Evolutionary conservation across 2,797 vertebrate species (phyloP).

Genomic region (Craterocephalus amniculus): DNA sequence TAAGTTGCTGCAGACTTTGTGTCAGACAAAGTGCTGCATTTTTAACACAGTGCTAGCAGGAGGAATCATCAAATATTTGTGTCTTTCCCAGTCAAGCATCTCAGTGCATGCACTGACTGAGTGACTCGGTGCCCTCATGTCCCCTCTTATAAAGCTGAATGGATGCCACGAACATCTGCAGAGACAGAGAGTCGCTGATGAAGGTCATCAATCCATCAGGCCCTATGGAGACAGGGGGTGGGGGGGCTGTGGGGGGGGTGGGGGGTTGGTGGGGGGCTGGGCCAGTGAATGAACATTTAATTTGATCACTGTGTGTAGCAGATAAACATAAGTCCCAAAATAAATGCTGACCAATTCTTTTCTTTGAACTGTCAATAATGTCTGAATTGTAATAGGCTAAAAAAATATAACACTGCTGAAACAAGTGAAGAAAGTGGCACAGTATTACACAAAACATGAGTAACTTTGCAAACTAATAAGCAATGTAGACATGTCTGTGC

Average conservation of each 20-base stretch:
- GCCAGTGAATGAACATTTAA: conserved; percentile 46
- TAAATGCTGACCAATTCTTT: conserved; percentile 50
- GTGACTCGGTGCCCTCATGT: conserved; percentile 48
- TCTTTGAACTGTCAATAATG: conserved; percentile 41
- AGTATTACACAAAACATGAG: conserved; percentile 10
- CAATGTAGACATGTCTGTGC: background rate
- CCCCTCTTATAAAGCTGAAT: conserved; percentile 54
- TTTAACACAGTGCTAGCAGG: conserved; percentile 73
- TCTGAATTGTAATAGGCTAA: conserved; percentile 6
- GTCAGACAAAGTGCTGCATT: conserved; percentile 73
- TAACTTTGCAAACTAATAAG: conserved; percentile 21
- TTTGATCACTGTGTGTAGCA: conserved; percentile 47
- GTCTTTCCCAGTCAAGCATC: conserved; percentile 67
- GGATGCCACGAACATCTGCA: conserved; percentile 59
- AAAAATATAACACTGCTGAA: background rate
- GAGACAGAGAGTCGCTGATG: conserved; percentile 72
- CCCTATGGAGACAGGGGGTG: conserved; percentile 27
- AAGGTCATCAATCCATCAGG: conserved; percentile 71
- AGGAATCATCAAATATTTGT: conserved; percentile 83
- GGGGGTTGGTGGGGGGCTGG: conserved; percentile 23
- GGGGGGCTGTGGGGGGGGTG: no score
- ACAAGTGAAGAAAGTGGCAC: conserved; percentile 5
- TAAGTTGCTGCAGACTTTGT: conserved; percentile 57
- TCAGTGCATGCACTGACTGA: conserved; percentile 60
- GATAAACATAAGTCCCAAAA: conserved; percentile 53